Conservation (phyloP, 2,888 invertebrate species). For the Drosophila helvetica region DNA sequence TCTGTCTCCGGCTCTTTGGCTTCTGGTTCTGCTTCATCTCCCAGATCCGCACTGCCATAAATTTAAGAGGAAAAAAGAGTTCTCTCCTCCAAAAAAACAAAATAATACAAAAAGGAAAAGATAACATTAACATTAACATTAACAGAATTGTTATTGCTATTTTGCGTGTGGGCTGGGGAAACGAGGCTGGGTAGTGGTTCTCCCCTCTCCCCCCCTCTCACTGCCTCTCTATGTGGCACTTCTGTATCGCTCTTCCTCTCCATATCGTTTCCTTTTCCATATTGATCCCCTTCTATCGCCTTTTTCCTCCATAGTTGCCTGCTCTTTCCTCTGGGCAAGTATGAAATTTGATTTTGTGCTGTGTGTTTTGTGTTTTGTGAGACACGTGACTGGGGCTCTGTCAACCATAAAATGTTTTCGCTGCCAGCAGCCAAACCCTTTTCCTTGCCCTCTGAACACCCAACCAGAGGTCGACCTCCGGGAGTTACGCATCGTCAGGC, state of each 20-base stretch:
- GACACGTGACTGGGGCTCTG: conserved; percentile 39
- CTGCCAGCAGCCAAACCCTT: conserved; percentile 23
- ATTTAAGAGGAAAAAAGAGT: background rate
- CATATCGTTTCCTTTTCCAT: background rate
- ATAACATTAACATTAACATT: too few relatives aligned
- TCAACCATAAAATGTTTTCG: conserved; percentile 39
- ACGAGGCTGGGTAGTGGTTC: too few relatives aligned
- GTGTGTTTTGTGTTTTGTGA: conserved; percentile 3
- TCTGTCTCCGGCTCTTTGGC: background rate
- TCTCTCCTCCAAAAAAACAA: too few relatives aligned
- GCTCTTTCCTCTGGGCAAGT: conserved; percentile 18
- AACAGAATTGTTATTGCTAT: background rate
- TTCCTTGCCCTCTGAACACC: background rate
- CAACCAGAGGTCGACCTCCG: conserved; percentile 5
- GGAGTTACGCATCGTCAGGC: conserved; percentile 66
- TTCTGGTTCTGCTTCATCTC: background rate
- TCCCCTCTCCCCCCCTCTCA: too few relatives aligned
- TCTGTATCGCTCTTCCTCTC: background rate
- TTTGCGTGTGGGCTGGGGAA: background rate
- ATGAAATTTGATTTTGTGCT: conserved; percentile 38
- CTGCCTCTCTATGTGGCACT: too few relatives aligned
- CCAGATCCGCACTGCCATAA: conserved; percentile 12
- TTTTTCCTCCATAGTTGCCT: background rate
- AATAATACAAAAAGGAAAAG: too few relatives aligned
- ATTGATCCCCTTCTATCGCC: background rate